Percentiles rank a stretch among this genome's conserved stretches.
Conservation (phyloP, 2,797 vertebrate species). For the Phoebastria nigripes region DNA sequence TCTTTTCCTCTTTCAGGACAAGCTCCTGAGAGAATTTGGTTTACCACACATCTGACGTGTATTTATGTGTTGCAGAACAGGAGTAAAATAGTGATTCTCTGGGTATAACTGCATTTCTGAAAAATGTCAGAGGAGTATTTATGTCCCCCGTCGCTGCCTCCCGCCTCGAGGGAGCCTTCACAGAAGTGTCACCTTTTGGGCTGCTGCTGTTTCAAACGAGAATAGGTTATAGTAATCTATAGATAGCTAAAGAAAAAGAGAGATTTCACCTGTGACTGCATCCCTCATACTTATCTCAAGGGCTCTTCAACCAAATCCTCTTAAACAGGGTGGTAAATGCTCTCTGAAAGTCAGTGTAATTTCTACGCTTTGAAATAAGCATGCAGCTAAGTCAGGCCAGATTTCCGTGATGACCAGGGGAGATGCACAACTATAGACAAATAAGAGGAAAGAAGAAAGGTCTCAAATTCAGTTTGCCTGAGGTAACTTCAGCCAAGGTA, state of each 20-base stretch:
- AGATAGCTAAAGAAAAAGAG: not conserved
- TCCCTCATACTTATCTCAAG: not conserved
- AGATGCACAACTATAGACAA: not conserved
- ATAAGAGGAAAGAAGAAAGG: not conserved
- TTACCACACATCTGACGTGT: constrained; percentile 48
- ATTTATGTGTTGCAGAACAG: constrained; percentile 50
- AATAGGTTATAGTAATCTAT: not conserved
- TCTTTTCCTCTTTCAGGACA: constrained; percentile 63
- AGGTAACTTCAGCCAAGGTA: not conserved
- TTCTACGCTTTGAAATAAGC: not conserved
- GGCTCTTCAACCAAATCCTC: not conserved
- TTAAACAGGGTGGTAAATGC: not conserved
- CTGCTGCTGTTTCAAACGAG: not conserved
- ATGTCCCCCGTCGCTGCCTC: not conserved
- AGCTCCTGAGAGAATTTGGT: constrained; percentile 55
- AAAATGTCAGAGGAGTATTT: constrained; percentile 37
- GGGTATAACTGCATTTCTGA: constrained; percentile 39
- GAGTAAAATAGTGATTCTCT: constrained; percentile 16
- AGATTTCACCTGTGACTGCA: not conserved
- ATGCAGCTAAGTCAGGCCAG: not conserved
- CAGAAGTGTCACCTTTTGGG: not conserved
- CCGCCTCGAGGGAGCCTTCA: not conserved
- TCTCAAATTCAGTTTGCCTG: not conserved
- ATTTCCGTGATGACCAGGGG: not conserved
- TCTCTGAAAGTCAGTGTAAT: not conserved